Evolutionary conservation across 1,140 invertebrate genomes (phyloP).

Genomic region (Leptoteleia sp.): DNA sequence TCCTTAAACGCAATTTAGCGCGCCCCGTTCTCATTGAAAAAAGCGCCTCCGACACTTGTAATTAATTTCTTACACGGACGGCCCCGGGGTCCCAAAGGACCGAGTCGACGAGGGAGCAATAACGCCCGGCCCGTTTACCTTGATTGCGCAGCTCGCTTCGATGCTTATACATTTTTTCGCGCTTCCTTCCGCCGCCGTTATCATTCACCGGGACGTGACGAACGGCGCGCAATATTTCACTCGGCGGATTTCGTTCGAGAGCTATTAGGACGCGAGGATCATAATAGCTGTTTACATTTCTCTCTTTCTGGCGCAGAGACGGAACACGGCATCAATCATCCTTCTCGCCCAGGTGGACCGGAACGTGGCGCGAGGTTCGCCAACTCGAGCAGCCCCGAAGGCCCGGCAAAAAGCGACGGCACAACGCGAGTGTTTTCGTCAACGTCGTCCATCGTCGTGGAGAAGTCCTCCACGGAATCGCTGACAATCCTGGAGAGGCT

Average conservation of each 20-base stretch:
- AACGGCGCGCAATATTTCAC: constrained; percentile 41
- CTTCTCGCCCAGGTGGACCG: constrained; percentile 16
- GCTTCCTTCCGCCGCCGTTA: constrained; percentile 3
- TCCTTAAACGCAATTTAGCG: constrained; percentile 32
- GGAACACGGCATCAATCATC: constrained; percentile 69
- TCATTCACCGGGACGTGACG: constrained; percentile 28
- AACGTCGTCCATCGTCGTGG: constrained; percentile 43
- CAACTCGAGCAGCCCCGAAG: constrained; percentile 25
- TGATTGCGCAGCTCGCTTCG: constrained; percentile 4
- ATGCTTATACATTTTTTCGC: constrained; percentile 1
- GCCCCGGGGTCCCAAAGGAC: background rate
- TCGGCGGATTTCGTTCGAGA: constrained; percentile 23
- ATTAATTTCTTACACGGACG: constrained; percentile 39
- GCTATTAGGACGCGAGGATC: constrained; percentile 32
- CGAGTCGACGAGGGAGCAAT: constrained; percentile 4
- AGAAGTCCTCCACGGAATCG: constrained; percentile 45
- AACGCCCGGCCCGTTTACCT: constrained; percentile 8
- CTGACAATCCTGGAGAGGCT: constrained; percentile 35
- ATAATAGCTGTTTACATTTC: constrained; percentile 63
- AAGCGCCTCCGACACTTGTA: constrained; percentile 18
- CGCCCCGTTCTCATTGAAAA: background rate
- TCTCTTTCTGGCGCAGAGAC: constrained; percentile 60
- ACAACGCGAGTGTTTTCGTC: constrained; percentile 36
- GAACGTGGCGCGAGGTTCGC: constrained; percentile 9
- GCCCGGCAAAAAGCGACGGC: constrained; percentile 48